Conservation (phyloP, 2,113 vertebrate species). For the Anarhynchus alexandrinus region DNA sequence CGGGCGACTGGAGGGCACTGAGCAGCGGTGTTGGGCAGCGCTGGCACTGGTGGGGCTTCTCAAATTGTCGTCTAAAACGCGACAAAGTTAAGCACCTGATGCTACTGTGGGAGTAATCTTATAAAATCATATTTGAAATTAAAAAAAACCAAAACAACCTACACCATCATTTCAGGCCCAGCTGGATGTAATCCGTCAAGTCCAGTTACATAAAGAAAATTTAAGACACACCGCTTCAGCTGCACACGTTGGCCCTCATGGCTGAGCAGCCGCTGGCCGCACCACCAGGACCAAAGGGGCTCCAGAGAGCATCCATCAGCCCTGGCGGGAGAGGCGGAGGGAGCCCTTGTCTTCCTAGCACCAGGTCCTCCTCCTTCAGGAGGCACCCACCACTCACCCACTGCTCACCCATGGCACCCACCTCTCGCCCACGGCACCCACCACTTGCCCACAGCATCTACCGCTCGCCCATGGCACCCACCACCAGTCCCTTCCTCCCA, state of each 20-base stretch:
- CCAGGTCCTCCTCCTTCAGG: fast-evolving
- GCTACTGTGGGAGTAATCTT: no score
- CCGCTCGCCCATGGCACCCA: no score
- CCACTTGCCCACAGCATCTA: no score
- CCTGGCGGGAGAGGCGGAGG: fast-evolving
- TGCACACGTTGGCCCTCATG: fast-evolving
- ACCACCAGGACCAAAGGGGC: no score
- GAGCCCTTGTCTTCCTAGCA: neutral
- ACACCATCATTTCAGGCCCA: neutral
- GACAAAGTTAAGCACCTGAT: fast-evolving
- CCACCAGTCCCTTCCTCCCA: neutral
- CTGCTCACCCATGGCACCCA: neutral
- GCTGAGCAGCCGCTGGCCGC: fast-evolving
- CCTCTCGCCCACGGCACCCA: neutral
- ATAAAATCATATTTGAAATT: fast-evolving
- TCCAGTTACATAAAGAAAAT: neutral
- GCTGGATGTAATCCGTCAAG: neutral
- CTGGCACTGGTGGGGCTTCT: no score
- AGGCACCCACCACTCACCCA: neutral
- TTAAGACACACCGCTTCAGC: neutral
- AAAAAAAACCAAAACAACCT: no score
- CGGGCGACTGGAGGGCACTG: fast-evolving
- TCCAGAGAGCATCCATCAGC: fast-evolving
- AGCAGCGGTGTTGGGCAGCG: fast-evolving
- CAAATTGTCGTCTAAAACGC: fast-evolving